A percentile compares a stretch with the other conserved stretches of the same genome.
These are phyloP conservation scores for Numida meleagris DNA, from an alignment of 2,113 vertebrate species.

Conservation along the genomic window DNA sequence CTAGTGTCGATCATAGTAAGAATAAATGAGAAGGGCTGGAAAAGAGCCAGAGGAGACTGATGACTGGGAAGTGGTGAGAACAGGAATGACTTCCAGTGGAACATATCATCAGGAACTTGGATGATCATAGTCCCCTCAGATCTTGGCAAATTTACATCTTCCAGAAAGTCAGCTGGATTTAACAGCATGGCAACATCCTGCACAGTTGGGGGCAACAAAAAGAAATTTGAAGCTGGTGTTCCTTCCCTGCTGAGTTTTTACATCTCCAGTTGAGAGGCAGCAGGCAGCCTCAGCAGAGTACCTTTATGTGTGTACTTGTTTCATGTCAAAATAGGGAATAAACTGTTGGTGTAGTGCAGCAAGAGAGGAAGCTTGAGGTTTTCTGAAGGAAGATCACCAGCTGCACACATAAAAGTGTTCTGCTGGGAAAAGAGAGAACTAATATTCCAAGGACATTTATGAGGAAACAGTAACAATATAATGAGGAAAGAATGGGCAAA, in stretches of 20 bases:
- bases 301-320: constrained; percentile 52
- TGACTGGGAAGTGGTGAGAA: background rate
- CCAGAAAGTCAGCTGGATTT: constrained; percentile 68
- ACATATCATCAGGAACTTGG: constrained; percentile 31
- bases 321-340: constrained; percentile 69
- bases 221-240: constrained; percentile 55
- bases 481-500: constrained; percentile 36
- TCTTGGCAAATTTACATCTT: constrained; percentile 65
- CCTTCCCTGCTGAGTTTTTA: constrained; percentile 65
- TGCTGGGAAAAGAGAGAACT: constrained; percentile 40
- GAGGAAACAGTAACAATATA: constrained; percentile 20
- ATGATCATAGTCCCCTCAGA: constrained; percentile 42
- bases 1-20: background rate
- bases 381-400: constrained; percentile 62
- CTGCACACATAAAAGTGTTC: constrained; percentile 58
- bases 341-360: constrained; percentile 27
- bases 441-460: constrained; percentile 59
- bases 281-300: constrained; percentile 68
- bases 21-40: constrained; percentile 50
- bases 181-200: constrained; percentile 66
- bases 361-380: constrained; percentile 42
- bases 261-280: constrained; percentile 68
- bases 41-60: constrained; percentile 32
- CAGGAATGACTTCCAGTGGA: constrained; percentile 43
- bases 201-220: constrained; percentile 60